These are phyloP conservation scores for Cerastis rubricosa DNA, from an alignment of 2,888 invertebrate genomes.

Conservation along the genomic window DNA sequence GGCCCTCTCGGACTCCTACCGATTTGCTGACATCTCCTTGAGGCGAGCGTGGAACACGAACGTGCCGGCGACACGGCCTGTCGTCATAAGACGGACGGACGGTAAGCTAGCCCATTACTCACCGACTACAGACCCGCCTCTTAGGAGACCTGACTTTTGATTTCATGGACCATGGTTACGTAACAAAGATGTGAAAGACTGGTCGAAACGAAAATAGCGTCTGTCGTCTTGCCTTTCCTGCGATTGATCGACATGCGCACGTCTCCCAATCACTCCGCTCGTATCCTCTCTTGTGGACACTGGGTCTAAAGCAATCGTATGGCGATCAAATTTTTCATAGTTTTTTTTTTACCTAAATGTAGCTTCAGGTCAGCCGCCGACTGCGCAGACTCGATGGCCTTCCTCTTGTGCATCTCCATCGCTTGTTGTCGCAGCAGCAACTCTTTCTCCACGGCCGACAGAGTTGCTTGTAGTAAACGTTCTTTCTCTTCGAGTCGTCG, in stretches of 20 bases:
- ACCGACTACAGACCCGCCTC: too few relatives aligned
- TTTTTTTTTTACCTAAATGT: constrained; percentile 93
- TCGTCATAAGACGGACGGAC: too few relatives aligned
- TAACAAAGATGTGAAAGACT: neutral
- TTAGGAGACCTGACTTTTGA: neutral
- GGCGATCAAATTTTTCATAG: neutral
- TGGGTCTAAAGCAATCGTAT: neutral
- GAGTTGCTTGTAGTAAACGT: constrained; percentile 96
- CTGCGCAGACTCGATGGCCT: constrained; percentile 99
- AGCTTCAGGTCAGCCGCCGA: constrained; percentile 99
- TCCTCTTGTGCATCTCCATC: constrained; percentile 99
- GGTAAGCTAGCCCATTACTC: too few relatives aligned
- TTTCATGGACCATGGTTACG: neutral
- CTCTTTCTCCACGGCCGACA: constrained; percentile 98
- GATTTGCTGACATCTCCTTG: too few relatives aligned
- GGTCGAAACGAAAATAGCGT: neutral
- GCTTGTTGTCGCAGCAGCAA: constrained; percentile 97
- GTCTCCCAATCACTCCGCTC: neutral
- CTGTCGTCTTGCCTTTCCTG: neutral
- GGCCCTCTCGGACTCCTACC: too few relatives aligned
- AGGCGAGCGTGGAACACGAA: too few relatives aligned
- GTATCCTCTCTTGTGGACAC: neutral
- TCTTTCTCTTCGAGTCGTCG: constrained; percentile 99
- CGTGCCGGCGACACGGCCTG: too few relatives aligned
- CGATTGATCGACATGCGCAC: neutral